A percentile compares a stretch with the other conserved stretches of the same genome.
Evolutionary conservation across 2,888 invertebrate genomes (phyloP).

Genomic region (Rotaria macrura): DNA sequence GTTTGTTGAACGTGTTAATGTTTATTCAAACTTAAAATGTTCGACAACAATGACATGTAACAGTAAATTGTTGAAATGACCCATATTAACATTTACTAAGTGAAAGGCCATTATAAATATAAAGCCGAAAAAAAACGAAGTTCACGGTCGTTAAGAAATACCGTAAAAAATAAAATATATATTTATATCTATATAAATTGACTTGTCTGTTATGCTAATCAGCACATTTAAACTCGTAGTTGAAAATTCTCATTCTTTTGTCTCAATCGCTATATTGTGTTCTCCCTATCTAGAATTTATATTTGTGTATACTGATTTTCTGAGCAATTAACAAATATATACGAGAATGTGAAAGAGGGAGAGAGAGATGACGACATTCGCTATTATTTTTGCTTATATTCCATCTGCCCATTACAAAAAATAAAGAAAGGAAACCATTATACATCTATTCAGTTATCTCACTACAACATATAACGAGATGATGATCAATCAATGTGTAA

Average conservation of each 20-base stretch:
- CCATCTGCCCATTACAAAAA: not conserved
- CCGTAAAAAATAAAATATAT: no score
- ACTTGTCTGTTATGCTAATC: not conserved
- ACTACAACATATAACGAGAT: not conserved
- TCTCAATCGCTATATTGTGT: not conserved
- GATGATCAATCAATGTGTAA: not conserved
- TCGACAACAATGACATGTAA: conserved; percentile 6
- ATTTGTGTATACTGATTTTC: not conserved
- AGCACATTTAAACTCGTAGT: not conserved
- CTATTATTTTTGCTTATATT: not conserved
- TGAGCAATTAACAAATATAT: not conserved
- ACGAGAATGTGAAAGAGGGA: not conserved
- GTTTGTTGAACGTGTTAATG: not conserved
- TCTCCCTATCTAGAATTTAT: not conserved
- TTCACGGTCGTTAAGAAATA: not conserved
- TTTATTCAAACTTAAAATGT: conserved; percentile 6
- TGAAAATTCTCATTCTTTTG: no score
- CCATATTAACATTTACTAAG: not conserved
- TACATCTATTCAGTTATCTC: not conserved
- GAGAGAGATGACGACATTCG: not conserved
- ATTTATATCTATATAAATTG: no score
- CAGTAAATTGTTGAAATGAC: conserved; percentile 3
- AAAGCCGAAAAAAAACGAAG: not conserved
- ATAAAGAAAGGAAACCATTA: not conserved
- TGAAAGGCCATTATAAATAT: not conserved